Percentiles rank a stretch among this genome's conserved stretches.
Conservation (phyloP, 2,888 invertebrate genomes). For the Drosophila tripunctata region DNA sequence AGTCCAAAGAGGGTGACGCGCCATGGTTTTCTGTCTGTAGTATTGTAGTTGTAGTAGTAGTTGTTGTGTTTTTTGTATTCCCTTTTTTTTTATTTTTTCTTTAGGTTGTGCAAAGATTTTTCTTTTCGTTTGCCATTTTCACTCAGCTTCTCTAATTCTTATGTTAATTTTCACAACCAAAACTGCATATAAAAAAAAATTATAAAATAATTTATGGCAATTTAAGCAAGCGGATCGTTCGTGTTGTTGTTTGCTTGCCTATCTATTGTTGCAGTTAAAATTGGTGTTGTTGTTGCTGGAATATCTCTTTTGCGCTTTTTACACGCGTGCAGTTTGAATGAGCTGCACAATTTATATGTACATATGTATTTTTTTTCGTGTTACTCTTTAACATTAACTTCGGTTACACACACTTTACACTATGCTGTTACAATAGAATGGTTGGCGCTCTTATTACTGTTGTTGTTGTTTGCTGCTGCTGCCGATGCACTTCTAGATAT, state of each 20-base stretch:
- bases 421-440: constrained; percentile 42
- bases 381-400: constrained; percentile 56
- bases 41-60: too few species aligned
- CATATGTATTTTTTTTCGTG: constrained; percentile 42
- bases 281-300: constrained; percentile 33
- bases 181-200: constrained; percentile 64
- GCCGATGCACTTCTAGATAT: constrained; percentile 66
- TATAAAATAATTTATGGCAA: constrained; percentile 75
- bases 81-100: constrained; percentile 50
- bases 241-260: constrained; percentile 29
- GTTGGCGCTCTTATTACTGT: constrained; percentile 15
- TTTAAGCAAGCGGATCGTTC: constrained; percentile 59
- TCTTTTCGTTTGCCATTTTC: constrained; percentile 37
- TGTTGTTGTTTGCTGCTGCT: constrained; percentile 39
- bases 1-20: constrained; percentile 35
- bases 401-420: constrained; percentile 67
- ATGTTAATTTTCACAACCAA: constrained; percentile 72
- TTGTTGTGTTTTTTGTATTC: constrained; percentile 55
- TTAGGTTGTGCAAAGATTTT: constrained; percentile 51
- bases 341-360: constrained; percentile 59
- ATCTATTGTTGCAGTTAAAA: constrained; percentile 13
- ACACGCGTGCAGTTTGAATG: constrained; percentile 76
- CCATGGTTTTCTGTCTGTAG: constrained; percentile 19
- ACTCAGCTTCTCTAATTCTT: constrained; percentile 41
- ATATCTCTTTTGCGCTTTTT: constrained; percentile 44